These are phyloP conservation scores for Coturnix japonica DNA, from an alignment of 2,113 vertebrate genomes.

Conservation along the genomic window DNA sequence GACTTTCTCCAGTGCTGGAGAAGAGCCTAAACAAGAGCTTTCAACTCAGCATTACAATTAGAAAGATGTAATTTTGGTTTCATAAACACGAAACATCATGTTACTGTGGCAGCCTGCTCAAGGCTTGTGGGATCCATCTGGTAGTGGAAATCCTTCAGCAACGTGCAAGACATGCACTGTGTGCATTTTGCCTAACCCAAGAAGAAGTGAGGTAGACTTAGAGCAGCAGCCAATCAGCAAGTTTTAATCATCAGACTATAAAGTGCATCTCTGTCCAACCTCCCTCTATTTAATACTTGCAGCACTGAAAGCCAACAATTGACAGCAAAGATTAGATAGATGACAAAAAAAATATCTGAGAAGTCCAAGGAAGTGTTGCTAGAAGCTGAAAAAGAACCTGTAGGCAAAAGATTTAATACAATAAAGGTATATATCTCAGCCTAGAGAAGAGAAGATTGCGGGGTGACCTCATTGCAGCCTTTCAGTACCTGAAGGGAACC, in stretches of 20 bases:
- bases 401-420: neutral
- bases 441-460: too few relatives aligned
- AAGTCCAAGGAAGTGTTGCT: neutral
- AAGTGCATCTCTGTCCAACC: neutral
- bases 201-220: neutral
- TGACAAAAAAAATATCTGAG: neutral
- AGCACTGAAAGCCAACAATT: neutral
- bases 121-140: neutral
- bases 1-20: neutral
- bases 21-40: neutral
- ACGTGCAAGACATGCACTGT: fast-evolving
- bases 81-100: neutral
- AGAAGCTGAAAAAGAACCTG: neutral
- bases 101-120: neutral
- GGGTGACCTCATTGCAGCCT: too few relatives aligned
- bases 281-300: neutral
- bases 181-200: neutral
- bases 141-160: neutral
- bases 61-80: slow-evolving; percentile 35
- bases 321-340: neutral
- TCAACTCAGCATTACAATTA: neutral
- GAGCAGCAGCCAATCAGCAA: neutral
- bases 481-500: too few relatives aligned
- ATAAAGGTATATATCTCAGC: too few relatives aligned
- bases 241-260: neutral